A percentile compares a stretch with the other conserved stretches of the same genome.
phyloP scores from a whole-genome alignment of 2,888 invertebrate species.

The Trachelus tabidus region DNA sequence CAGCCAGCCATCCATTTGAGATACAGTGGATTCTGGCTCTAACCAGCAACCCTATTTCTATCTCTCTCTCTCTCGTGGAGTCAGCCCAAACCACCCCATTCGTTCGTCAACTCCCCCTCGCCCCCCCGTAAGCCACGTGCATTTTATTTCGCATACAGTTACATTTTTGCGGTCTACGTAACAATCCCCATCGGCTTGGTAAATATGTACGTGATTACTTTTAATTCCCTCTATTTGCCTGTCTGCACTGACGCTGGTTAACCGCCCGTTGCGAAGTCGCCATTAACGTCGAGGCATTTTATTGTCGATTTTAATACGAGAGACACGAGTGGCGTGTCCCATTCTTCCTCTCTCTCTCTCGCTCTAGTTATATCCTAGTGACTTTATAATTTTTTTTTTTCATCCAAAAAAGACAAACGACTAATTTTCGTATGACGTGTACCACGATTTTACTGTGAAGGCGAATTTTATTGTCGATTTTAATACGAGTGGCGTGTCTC shows the following conservation, averaged over 20 bases:
- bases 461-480: not conserved
- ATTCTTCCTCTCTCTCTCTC: not conserved
- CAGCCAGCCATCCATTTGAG: not conserved
- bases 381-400: too few species aligned
- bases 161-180: slow-evolving; percentile 53
- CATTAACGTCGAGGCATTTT: not conserved
- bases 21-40: not conserved
- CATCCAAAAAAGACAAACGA: too few species aligned
- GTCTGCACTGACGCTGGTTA: slow-evolving; percentile 35
- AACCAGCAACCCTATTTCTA: slow-evolving; percentile 6
- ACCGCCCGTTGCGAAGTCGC: slow-evolving; percentile 40
- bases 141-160: slow-evolving; percentile 37
- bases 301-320: not conserved
- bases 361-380: too few species aligned
- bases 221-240: slow-evolving; percentile 56
- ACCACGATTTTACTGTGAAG: too few species aligned
- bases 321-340: not conserved
- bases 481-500: not conserved
- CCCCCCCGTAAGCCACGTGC: slow-evolving; percentile 67
- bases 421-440: too few species aligned
- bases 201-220: slow-evolving; percentile 60
- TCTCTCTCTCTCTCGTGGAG: not conserved
- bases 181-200: slow-evolving; percentile 48
- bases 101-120: slow-evolving; percentile 44
- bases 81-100: not conserved